phyloP scores from a whole-genome alignment of 2,113 vertebrate genomes.

The Ranitomeya imitator region DNA sequence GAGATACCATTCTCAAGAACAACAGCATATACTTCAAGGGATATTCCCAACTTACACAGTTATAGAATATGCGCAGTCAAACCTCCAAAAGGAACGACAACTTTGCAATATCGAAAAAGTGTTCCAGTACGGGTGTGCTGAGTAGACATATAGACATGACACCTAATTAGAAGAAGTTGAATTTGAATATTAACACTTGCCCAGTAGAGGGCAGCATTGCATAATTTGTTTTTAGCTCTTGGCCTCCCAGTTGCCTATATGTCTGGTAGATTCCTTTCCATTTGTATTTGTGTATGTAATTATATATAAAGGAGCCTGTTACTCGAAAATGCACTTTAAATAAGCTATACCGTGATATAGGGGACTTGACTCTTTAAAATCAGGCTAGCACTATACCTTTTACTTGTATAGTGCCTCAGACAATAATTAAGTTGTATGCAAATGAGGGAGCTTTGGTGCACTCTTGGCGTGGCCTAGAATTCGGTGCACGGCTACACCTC shows the following conservation, averaged over 20 bases:
- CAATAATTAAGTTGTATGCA: too few species aligned
- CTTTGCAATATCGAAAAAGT: not conserved
- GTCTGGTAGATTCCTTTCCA: not conserved
- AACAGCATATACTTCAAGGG: too few species aligned
- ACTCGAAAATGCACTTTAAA: too few species aligned
- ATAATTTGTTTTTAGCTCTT: slow-evolving; percentile 4
- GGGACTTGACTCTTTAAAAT: too few species aligned
- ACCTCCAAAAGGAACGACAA: not conserved
- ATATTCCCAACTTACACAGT: not conserved
- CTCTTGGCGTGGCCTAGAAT: too few species aligned
- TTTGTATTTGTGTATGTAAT: not conserved
- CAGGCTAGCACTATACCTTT: too few species aligned
- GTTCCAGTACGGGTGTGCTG: not conserved
- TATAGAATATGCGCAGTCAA: not conserved
- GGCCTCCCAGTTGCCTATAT: not conserved
- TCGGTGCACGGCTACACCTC: too few species aligned
- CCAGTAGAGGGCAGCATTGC: slow-evolving; percentile 15
- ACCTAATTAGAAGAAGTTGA: not conserved
- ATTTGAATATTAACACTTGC: not conserved
- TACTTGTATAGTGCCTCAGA: too few species aligned
- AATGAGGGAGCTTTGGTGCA: too few species aligned
- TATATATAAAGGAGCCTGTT: not conserved
- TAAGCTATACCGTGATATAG: too few species aligned
- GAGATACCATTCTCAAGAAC: not conserved
- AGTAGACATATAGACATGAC: not conserved